Evolutionary conservation across 2,113 vertebrate species (phyloP).

Genomic region (Scytalopus superciliaris): DNA sequence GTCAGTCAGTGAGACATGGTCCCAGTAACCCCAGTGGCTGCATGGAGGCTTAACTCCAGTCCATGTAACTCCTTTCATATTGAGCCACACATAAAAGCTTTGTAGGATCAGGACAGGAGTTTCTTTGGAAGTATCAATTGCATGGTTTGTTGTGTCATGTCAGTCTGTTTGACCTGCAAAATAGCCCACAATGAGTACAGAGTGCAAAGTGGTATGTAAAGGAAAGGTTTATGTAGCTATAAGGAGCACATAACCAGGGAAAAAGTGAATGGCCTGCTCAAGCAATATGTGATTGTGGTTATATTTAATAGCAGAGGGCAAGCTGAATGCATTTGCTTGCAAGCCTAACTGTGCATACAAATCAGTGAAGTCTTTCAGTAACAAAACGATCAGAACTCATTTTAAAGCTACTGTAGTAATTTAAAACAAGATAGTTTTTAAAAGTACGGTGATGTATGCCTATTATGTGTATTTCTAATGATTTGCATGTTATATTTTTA

Average conservation of each 20-base stretch:
- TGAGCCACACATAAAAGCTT: accelerated
- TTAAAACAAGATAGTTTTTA: background rate
- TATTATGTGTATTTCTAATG: background rate
- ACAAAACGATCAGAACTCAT: background rate
- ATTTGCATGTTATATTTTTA: background rate
- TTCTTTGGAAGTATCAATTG: background rate
- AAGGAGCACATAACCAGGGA: background rate
- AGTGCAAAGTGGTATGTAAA: background rate
- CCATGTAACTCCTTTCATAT: background rate
- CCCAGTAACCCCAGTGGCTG: accelerated
- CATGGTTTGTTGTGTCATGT: background rate
- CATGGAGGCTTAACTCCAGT: background rate
- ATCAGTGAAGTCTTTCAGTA: background rate
- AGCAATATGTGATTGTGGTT: background rate
- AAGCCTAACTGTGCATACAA: background rate
- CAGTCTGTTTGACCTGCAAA: background rate
- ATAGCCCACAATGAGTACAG: background rate
- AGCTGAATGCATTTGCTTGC: background rate
- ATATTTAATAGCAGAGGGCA: background rate
- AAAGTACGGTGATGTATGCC: background rate
- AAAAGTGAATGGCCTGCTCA: background rate
- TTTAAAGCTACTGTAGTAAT: slow-evolving; percentile 2
- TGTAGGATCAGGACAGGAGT: background rate
- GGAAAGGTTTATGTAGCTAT: background rate
- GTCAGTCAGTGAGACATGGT: background rate